These are phyloP conservation scores for Papilio gigon DNA, from an alignment of 2,888 invertebrate genomes.

Conservation along the genomic window DNA sequence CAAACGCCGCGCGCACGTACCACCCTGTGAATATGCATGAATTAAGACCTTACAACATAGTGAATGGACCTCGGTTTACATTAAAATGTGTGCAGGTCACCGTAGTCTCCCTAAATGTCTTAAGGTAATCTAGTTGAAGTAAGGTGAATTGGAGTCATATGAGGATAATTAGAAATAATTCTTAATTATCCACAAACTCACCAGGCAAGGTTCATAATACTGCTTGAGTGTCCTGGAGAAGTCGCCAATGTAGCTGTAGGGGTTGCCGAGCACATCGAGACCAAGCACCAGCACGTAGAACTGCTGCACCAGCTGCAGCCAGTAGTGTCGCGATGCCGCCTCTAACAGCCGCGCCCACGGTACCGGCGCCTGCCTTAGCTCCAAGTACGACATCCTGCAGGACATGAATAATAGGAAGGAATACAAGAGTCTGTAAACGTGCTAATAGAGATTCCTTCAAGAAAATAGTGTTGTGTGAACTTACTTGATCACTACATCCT, in stretches of 20 bases:
- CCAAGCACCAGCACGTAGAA: conserved; percentile 90
- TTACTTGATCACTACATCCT: conserved; percentile 84
- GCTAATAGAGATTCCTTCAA: not conserved
- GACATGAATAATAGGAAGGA: not conserved
- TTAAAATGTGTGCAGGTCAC: too few relatives aligned
- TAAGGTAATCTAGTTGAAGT: too few relatives aligned
- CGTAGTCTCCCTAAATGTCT: too few relatives aligned
- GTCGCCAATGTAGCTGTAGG: conserved; percentile 85
- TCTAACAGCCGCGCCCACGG: conserved; percentile 75
- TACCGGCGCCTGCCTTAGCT: conserved; percentile 82
- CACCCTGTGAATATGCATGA: conserved; percentile 50
- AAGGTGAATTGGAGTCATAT: not conserved
- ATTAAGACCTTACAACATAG: not conserved
- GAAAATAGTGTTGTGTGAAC: conserved; percentile 40
- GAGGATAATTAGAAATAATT: not conserved
- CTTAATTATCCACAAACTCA: conserved; percentile 55
- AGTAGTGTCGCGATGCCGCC: conserved; percentile 85
- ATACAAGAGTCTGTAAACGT: not conserved
- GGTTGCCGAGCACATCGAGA: conserved; percentile 90
- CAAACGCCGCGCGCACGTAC: conserved; percentile 50
- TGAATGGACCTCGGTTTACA: too few relatives aligned
- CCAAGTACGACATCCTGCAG: conserved; percentile 86
- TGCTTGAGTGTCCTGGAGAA: conserved; percentile 83
- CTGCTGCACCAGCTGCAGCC: conserved; percentile 89
- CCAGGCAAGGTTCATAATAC: conserved; percentile 84